These are phyloP conservation scores for Hydraecia micacea DNA, from an alignment of 2,888 invertebrate species.

Conservation along the genomic window DNA sequence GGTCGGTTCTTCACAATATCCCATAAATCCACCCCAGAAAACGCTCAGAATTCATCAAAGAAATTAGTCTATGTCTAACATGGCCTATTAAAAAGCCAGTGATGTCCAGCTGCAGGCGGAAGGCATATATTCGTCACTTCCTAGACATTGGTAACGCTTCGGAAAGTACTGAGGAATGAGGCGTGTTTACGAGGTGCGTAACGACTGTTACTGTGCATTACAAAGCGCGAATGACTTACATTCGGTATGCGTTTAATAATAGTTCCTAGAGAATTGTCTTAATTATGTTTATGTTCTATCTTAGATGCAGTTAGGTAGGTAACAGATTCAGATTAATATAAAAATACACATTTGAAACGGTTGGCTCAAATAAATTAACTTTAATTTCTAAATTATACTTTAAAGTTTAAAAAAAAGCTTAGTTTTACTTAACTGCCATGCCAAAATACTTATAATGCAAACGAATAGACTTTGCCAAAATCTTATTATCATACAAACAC, in stretches of 20 bases:
- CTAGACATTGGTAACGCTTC: constrained; percentile 51
- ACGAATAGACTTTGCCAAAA: constrained; percentile 8
- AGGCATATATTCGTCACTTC: constrained; percentile 44
- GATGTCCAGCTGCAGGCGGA: constrained; percentile 31
- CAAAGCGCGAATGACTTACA: constrained; percentile 38
- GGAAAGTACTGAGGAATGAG: constrained; percentile 29
- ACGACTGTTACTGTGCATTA: constrained; percentile 25
- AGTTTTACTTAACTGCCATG: background rate
- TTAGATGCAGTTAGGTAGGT: no score
- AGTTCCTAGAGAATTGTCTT: constrained; percentile 8
- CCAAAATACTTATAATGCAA: constrained; percentile 14
- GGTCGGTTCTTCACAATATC: no score
- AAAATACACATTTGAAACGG: background rate
- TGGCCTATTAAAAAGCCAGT: constrained; percentile 16
- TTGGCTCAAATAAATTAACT: background rate
- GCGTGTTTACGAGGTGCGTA: constrained; percentile 53
- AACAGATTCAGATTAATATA: no score
- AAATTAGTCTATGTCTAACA: constrained; percentile 19
- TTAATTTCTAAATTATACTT: background rate
- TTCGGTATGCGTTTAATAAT: constrained; percentile 38
- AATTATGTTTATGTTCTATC: background rate
- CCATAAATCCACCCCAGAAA: background rate
- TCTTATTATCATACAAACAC: background rate
- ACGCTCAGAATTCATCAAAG: constrained; percentile 21
- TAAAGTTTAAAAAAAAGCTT: background rate